Conservation (phyloP, 2,888 invertebrate genomes). For the Marronus borbonicus region DNA sequence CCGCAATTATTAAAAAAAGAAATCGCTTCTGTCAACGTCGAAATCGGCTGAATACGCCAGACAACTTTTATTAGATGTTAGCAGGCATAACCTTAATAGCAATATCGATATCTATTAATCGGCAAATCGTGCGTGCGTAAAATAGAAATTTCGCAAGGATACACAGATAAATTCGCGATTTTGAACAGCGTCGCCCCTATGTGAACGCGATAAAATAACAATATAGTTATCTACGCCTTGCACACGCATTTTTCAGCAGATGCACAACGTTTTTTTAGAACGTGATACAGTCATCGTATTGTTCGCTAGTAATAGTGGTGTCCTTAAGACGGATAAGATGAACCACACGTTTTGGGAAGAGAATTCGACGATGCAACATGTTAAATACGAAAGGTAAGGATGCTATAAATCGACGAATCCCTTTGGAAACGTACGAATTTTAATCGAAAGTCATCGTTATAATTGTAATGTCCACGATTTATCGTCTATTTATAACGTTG, state of each 20-base stretch:
- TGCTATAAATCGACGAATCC: background rate
- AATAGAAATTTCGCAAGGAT: background rate
- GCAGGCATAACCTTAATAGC: too few species aligned
- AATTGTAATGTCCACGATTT: constrained; percentile 27
- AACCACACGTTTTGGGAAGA: constrained; percentile 74
- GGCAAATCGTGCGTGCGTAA: background rate
- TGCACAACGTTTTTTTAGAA: constrained; percentile 44
- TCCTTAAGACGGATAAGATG: constrained; percentile 60
- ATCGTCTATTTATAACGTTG: constrained; percentile 38
- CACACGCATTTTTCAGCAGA: constrained; percentile 32
- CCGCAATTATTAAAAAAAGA: background rate
- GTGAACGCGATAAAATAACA: background rate
- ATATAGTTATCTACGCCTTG: background rate
- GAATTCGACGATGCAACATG: constrained; percentile 71
- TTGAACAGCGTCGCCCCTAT: background rate
- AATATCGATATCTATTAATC: constrained; percentile 2
- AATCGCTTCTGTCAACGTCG: background rate
- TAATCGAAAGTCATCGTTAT: background rate
- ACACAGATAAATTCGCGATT: too few species aligned
- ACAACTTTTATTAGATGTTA: too few species aligned
- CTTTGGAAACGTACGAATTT: background rate
- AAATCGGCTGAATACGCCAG: background rate
- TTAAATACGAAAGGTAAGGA: constrained; percentile 73
- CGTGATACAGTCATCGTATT: constrained; percentile 43
- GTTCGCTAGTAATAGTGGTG: constrained; percentile 28